These are phyloP conservation scores for Pimpla rufipes DNA, from an alignment of 2,888 invertebrate species.

Conservation along the genomic window DNA sequence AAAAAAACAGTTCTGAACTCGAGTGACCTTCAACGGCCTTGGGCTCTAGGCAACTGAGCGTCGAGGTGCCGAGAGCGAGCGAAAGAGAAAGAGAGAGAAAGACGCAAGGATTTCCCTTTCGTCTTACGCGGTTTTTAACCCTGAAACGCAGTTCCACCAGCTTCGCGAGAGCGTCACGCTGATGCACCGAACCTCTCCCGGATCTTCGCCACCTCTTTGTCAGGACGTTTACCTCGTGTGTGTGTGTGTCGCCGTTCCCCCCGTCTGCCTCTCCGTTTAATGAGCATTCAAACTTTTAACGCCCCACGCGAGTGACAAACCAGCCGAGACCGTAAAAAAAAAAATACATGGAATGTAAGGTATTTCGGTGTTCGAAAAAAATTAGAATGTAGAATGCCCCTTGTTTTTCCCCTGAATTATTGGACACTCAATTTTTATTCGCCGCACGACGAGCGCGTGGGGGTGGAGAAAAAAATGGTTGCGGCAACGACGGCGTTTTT, in stretches of 20 bases:
- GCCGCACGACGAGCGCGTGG: no score
- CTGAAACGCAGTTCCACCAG: slow-evolving; percentile 62
- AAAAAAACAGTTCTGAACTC: slow-evolving; percentile 73
- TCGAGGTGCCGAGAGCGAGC: slow-evolving; percentile 44
- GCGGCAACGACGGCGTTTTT: no score
- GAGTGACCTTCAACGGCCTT: slow-evolving; percentile 79
- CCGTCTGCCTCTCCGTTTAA: background rate
- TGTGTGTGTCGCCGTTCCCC: background rate
- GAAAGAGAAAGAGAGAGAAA: slow-evolving; percentile 50
- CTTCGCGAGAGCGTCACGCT: slow-evolving; percentile 36
- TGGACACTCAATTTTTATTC: no score
- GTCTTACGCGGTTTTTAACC: slow-evolving; percentile 70
- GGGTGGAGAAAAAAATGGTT: no score
- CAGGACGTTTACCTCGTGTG: slow-evolving; percentile 27
- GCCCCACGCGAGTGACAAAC: background rate
- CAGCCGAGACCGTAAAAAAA: background rate
- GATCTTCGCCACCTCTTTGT: slow-evolving; percentile 60
- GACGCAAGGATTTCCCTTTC: slow-evolving; percentile 72
- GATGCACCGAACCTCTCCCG: slow-evolving; percentile 60
- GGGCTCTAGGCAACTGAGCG: slow-evolving; percentile 72
- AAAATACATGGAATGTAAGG: background rate
- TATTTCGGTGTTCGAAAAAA: background rate
- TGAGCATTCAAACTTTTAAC: background rate
- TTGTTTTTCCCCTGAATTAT: no score
- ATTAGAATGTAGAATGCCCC: no score